Percentiles rank a stretch among this genome's conserved stretches.
These are phyloP conservation scores for Chascanopsetta lugubris DNA, from an alignment of 2,113 vertebrate genomes.

Conservation along the genomic window DNA sequence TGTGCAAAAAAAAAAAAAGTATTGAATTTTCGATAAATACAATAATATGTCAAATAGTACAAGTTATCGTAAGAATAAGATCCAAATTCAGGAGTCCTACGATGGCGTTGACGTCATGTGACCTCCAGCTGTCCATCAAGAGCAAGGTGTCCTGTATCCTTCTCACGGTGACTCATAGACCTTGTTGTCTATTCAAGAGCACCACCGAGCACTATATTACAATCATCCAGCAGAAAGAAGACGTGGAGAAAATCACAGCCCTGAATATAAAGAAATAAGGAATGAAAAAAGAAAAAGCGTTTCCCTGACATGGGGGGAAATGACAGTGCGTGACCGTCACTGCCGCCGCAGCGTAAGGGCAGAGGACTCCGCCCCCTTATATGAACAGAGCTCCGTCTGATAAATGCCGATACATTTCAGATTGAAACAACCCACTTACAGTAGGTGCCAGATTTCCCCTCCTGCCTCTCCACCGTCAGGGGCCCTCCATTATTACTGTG, in stretches of 20 bases:
- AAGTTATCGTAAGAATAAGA: too few relatives aligned
- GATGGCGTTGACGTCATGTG: too few relatives aligned
- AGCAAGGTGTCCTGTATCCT: too few relatives aligned
- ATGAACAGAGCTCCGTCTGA: conserved; percentile 50
- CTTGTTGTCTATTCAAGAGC: not conserved
- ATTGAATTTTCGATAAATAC: too few relatives aligned
- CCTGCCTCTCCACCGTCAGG: conserved; percentile 62
- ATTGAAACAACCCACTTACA: conserved; percentile 60
- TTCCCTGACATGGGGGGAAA: not conserved
- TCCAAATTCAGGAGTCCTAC: too few relatives aligned
- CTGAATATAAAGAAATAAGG: too few relatives aligned
- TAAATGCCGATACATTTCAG: conserved; percentile 43
- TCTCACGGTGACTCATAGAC: not conserved
- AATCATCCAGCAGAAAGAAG: not conserved
- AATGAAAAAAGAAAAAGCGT: not conserved
- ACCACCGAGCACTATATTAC: not conserved
- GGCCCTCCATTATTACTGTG: conserved; percentile 69
- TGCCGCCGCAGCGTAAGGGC: conserved; percentile 7
- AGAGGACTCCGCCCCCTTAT: conserved; percentile 15
- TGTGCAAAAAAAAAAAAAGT: too few relatives aligned
- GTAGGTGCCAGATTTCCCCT: conserved; percentile 63
- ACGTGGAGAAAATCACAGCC: not conserved
- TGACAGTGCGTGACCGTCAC: conserved; percentile 15
- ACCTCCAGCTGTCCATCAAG: not conserved
- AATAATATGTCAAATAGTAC: too few relatives aligned